A percentile compares a stretch with the other conserved stretches of the same genome.
Evolutionary conservation across 2,797 vertebrate species (phyloP).

Genomic region (Brachyrhaphis roseni): DNA sequence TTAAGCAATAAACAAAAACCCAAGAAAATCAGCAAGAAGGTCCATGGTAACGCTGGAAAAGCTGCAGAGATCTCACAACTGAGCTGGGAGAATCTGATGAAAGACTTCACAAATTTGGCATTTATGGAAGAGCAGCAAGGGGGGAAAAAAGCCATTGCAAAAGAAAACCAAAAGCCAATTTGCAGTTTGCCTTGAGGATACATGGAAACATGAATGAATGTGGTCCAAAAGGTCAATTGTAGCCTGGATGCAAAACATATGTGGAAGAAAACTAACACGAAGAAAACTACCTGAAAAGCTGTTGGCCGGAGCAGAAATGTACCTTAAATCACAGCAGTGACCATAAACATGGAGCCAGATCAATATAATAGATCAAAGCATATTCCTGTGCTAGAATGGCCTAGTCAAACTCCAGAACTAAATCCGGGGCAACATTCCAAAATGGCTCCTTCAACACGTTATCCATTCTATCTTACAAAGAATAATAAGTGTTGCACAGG

Average conservation of each 20-base stretch:
- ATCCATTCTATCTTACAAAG: background rate
- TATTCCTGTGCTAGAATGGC: background rate
- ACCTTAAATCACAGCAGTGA: background rate
- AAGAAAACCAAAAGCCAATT: background rate
- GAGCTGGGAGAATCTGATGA: background rate
- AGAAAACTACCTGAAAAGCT: background rate
- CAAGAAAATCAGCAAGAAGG: background rate
- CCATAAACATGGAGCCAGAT: background rate
- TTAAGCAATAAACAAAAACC: background rate
- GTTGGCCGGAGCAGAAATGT: background rate
- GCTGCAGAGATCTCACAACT: background rate
- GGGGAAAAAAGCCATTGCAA: background rate
- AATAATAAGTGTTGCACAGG: background rate
- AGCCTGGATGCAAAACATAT: background rate
- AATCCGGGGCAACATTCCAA: background rate
- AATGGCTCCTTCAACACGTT: background rate
- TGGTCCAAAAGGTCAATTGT: background rate
- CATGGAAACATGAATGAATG: background rate
- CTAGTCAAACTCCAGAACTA: background rate
- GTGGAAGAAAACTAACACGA: background rate
- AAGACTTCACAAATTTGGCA: background rate
- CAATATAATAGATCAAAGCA: background rate
- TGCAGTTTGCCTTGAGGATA: background rate
- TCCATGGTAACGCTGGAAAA: background rate
- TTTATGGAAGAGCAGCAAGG: background rate